Evolutionary conservation across 2,797 vertebrate species (phyloP).

Genomic region (Tachyglossus aculeatus): DNA sequence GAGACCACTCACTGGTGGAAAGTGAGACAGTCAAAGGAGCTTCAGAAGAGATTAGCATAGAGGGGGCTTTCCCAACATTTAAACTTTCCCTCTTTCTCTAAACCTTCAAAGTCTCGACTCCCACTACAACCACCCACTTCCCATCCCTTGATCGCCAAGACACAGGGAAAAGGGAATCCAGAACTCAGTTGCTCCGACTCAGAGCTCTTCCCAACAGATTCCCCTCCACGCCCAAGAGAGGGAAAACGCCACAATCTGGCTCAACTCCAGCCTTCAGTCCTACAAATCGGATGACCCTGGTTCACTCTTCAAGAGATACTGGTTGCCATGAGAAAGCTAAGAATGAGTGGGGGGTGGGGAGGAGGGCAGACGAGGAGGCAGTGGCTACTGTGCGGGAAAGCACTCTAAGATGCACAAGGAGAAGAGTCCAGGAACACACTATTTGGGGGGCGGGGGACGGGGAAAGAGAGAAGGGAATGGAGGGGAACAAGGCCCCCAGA

Average conservation of each 20-base stretch:
- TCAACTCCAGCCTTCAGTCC: constrained; percentile 40
- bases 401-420: constrained; percentile 24
- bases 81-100: constrained; percentile 44
- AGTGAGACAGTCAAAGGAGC: not conserved
- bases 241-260: constrained; percentile 48
- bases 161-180: constrained; percentile 10
- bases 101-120: constrained; percentile 19
- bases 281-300: constrained; percentile 23
- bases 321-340: constrained; percentile 28
- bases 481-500: not conserved
- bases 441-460: no score
- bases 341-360: constrained; percentile 48
- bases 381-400: constrained; percentile 32
- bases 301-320: not conserved
- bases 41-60: constrained; percentile 32
- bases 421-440: constrained; percentile 14
- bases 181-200: not conserved
- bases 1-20: constrained; percentile 10
- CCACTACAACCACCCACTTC: not conserved
- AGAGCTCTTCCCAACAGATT: constrained; percentile 7
- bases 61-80: constrained; percentile 54
- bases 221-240: constrained; percentile 52
- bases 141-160: not conserved
- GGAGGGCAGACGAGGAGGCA: constrained; percentile 11
- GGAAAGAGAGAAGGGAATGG: no score